phyloP scores from a whole-genome alignment of 2,888 invertebrate genomes.

The Trachelus stipa region DNA sequence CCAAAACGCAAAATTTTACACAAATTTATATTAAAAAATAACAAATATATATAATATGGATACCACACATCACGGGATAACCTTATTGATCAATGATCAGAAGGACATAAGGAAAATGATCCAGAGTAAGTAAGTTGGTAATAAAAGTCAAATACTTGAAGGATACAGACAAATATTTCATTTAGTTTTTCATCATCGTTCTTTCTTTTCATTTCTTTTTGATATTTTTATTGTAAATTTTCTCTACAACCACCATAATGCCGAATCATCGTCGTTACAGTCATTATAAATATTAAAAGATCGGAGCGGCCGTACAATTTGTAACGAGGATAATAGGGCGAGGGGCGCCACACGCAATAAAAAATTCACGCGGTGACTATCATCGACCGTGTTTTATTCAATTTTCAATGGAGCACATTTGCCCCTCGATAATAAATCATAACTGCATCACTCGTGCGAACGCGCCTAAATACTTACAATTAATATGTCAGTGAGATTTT shows the following conservation, averaged over 20 bases:
- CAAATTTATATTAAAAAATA: background rate
- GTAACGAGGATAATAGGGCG: background rate
- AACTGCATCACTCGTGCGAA: background rate
- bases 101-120: background rate
- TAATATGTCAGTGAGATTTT: background rate
- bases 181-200: background rate
- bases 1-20: background rate
- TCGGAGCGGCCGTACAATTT: slow-evolving; percentile 32
- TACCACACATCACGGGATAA: background rate
- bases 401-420: background rate
- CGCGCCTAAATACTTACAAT: background rate
- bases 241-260: slow-evolving; percentile 57
- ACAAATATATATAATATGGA: background rate
- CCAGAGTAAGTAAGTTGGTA: background rate
- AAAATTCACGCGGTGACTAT: background rate
- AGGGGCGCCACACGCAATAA: background rate
- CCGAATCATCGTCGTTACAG: slow-evolving; percentile 52
- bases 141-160: background rate
- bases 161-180: slow-evolving; percentile 2
- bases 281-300: slow-evolving; percentile 60
- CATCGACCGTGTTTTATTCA: background rate
- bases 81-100: background rate
- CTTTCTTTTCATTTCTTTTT: background rate
- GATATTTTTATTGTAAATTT: slow-evolving; percentile 50
- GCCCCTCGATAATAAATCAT: background rate